A percentile compares a stretch with the other conserved stretches of the same genome.
Conservation (phyloP, 92 coral and sea anemone species). For the Hydrozoanthus gracilis region DNA sequence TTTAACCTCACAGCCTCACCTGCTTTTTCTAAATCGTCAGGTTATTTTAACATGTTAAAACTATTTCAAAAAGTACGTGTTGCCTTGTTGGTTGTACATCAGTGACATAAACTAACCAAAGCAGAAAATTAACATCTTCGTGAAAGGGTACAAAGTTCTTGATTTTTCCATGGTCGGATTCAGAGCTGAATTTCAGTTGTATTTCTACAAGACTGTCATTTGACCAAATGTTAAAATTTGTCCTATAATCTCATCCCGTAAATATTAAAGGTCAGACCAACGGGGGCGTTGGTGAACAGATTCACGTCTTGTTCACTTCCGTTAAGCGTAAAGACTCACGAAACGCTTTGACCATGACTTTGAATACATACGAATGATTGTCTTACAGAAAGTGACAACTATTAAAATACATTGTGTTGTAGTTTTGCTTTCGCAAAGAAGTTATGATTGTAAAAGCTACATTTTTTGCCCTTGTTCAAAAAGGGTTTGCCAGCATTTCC, state of each 20-base stretch:
- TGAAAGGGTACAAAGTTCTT: too few species aligned
- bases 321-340: background rate
- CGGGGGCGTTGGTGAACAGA: slow-evolving; percentile 7
- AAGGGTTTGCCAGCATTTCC: background rate
- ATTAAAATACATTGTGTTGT: background rate
- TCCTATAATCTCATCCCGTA: background rate
- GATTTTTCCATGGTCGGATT: too few species aligned
- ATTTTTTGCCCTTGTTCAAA: background rate
- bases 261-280: background rate
- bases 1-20: too few species aligned
- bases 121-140: too few species aligned
- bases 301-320: slow-evolving; percentile 2
- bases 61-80: too few species aligned
- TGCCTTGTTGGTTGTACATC: too few species aligned
- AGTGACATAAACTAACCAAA: too few species aligned
- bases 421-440: background rate
- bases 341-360: background rate
- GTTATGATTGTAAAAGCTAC: background rate
- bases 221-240: too few species aligned
- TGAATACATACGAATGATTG: background rate
- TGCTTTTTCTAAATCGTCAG: too few species aligned
- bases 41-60: too few species aligned
- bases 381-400: background rate
- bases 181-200: too few species aligned
- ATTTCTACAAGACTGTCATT: too few species aligned